A percentile compares a stretch with the other conserved stretches of the same genome.
Evolutionary conservation across 2,888 invertebrate genomes (phyloP).

Genomic region (Rhagonycha fulva): DNA sequence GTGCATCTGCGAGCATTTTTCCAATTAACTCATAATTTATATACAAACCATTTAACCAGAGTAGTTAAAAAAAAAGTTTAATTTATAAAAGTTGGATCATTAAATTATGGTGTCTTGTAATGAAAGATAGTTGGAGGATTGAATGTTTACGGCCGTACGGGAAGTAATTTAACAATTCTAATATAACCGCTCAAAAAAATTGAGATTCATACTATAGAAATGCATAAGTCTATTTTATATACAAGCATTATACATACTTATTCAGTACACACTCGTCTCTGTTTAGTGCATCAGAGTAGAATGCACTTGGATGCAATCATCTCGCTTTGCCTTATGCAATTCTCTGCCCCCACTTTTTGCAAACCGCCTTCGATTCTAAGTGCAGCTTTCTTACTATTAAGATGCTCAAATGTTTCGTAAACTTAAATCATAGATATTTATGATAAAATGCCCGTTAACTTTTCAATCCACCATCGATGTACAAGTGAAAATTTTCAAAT

Average conservation of each 20-base stretch:
- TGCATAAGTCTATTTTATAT: conserved; percentile 34
- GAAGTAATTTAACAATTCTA: background rate
- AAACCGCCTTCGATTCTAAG: conserved; percentile 38
- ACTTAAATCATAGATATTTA: conserved; percentile 51
- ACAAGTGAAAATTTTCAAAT: conserved; percentile 3
- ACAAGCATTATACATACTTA: conserved; percentile 29
- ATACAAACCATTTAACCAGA: background rate
- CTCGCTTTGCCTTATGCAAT: conserved; percentile 42
- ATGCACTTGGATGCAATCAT: conserved; percentile 31
- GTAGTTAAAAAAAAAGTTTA: background rate
- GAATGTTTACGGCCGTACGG: background rate
- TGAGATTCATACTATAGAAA: conserved; percentile 33
- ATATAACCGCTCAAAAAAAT: conserved; percentile 33
- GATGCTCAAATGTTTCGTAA: conserved; percentile 53
- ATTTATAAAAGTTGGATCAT: background rate
- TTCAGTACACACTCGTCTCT: conserved; percentile 31
- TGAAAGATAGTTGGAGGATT: background rate
- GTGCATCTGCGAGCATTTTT: background rate
- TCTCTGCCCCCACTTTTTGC: conserved; percentile 38
- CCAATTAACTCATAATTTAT: background rate
- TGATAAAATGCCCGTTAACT: conserved; percentile 45
- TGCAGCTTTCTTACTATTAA: conserved; percentile 46
- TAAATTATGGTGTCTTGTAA: background rate
- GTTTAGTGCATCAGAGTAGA: conserved; percentile 27
- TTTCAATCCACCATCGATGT: conserved; percentile 3